A percentile compares a stretch with the other conserved stretches of the same genome.
These are phyloP conservation scores for Sceloporus tristichus DNA, from an alignment of 2,113 vertebrate species.

Conservation along the genomic window DNA sequence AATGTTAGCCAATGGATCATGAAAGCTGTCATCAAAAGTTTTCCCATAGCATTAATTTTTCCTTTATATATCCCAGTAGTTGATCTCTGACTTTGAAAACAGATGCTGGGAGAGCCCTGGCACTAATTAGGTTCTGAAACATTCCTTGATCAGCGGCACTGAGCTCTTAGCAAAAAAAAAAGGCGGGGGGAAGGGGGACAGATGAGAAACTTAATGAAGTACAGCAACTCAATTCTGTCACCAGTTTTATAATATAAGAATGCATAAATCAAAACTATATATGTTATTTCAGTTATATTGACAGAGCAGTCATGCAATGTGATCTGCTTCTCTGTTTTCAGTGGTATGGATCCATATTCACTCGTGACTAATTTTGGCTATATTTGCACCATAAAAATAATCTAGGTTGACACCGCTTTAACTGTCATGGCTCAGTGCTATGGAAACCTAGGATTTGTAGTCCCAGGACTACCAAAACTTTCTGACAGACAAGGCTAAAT, in stretches of 20 bases:
- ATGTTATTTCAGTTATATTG: constrained; percentile 35
- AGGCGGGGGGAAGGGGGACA: not conserved
- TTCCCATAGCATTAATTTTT: not conserved
- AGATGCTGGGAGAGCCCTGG: not conserved
- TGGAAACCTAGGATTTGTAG: too few species aligned
- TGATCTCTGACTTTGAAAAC: not conserved
- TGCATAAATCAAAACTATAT: not conserved
- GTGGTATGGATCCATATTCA: not conserved
- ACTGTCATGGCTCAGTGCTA: too few species aligned
- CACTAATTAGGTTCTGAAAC: fast-evolving
- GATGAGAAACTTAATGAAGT: not conserved
- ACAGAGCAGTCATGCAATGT: constrained; percentile 5
- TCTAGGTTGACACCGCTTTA: too few species aligned
- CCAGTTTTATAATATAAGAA: not conserved
- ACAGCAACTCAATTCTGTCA: not conserved
- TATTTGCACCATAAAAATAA: too few species aligned
- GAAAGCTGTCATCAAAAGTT: not conserved
- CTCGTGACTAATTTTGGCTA: not conserved
- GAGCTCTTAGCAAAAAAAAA: constrained; percentile 14
- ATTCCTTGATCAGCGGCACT: not conserved
- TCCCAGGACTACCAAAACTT: too few species aligned
- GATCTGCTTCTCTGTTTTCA: not conserved
- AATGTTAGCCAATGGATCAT: not conserved
- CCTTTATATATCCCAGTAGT: not conserved
- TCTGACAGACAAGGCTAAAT: too few species aligned